Conservation (phyloP, 2,113 vertebrate genomes). For the Lycaon pictus region DNA sequence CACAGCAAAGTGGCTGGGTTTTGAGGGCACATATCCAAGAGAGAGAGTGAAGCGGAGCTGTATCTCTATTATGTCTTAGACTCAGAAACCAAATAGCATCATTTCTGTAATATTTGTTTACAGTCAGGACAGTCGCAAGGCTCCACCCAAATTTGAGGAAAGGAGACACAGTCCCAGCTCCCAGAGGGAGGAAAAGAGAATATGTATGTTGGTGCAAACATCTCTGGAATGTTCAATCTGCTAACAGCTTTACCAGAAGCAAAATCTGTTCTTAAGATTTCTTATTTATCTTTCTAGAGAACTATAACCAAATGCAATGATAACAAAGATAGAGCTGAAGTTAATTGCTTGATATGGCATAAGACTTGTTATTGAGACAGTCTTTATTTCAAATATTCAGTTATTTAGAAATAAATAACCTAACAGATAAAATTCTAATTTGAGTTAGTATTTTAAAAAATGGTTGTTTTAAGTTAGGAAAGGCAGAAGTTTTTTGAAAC, state of each 20-base stretch:
- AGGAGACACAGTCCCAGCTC: not conserved
- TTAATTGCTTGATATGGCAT: not conserved
- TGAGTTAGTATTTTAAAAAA: not conserved
- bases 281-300: not conserved
- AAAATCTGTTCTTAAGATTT: not conserved
- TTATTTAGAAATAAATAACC: constrained; percentile 43
- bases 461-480: not conserved
- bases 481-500: not conserved
- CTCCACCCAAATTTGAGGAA: not conserved
- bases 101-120: not conserved
- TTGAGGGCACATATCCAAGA: not conserved
- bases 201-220: not conserved
- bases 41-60: not conserved
- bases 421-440: constrained; percentile 7
- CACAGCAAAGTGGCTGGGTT: not conserved
- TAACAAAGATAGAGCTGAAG: not conserved
- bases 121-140: not conserved
- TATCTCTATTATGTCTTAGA: not conserved
- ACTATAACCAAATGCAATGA: not conserved
- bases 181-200: not conserved
- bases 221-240: not conserved
- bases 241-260: not conserved
- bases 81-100: not conserved
- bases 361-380: not conserved
- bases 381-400: constrained; percentile 1